Evolutionary conservation across 2,113 vertebrate genomes (phyloP).

Genomic region (Pimephales promelas): DNA sequence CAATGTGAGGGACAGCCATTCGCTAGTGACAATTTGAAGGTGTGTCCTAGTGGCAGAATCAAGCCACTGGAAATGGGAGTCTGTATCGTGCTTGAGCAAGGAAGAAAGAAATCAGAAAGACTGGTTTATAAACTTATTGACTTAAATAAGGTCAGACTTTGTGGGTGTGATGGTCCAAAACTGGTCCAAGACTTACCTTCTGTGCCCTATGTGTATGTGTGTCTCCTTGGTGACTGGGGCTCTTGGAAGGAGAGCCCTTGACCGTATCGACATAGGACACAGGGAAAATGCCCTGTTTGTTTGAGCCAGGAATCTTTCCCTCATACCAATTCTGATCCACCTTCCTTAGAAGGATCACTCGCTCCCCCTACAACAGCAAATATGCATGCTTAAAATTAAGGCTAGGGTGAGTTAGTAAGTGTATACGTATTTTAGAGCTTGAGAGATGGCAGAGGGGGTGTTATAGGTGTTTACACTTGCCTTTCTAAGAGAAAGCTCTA

Average conservation of each 20-base stretch:
- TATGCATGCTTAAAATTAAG: slow-evolving; percentile 10
- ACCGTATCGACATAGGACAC: slow-evolving; percentile 93
- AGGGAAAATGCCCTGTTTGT: slow-evolving; percentile 97
- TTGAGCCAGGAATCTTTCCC: slow-evolving; percentile 91
- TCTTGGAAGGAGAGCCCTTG: slow-evolving; percentile 84
- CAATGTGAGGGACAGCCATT: slow-evolving; percentile 79
- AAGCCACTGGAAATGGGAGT: slow-evolving; percentile 60
- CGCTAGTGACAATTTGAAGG: slow-evolving; percentile 71
- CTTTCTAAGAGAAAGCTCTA: slow-evolving; percentile 96
- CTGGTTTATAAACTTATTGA: background rate
- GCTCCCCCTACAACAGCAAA: slow-evolving; percentile 84
- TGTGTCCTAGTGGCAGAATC: slow-evolving; percentile 64
- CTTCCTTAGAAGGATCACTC: slow-evolving; percentile 87
- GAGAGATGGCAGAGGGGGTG: background rate
- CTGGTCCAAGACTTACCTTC: slow-evolving; percentile 79
- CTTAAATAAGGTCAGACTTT: background rate
- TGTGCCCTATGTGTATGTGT: slow-evolving; percentile 83
- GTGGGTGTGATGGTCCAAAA: background rate
- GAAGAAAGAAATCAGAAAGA: slow-evolving; percentile 49
- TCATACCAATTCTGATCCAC: slow-evolving; percentile 99
- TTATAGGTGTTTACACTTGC: slow-evolving; percentile 64
- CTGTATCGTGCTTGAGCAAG: slow-evolving; percentile 66
- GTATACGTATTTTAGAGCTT: background rate
- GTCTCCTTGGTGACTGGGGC: slow-evolving; percentile 80
- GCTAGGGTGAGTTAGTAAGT: background rate